phyloP scores from a whole-genome alignment of 1,140 invertebrate genomes.

The Lethrus apterus region DNA sequence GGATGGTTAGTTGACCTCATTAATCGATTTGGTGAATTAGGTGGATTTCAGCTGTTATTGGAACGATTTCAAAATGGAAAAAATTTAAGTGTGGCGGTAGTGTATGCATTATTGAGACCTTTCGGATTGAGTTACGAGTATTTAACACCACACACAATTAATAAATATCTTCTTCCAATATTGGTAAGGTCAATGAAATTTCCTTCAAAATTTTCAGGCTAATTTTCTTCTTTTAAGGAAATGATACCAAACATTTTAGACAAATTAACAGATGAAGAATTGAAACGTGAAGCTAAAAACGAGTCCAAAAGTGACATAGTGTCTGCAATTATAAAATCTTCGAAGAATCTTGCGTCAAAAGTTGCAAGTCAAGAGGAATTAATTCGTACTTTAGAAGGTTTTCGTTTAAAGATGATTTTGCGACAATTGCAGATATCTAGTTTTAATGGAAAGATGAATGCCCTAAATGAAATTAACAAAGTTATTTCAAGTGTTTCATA shows the following conservation, averaged over 20 bases:
- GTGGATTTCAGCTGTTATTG: slow-evolving; percentile 81
- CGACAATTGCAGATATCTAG: slow-evolving; percentile 92
- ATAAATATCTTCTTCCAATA: slow-evolving; percentile 89
- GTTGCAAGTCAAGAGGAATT: slow-evolving; percentile 75
- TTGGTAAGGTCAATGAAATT: slow-evolving; percentile 56
- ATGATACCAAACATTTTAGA: slow-evolving; percentile 86
- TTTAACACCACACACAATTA: slow-evolving; percentile 81
- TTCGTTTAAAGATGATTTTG: slow-evolving; percentile 93
- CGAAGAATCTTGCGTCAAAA: slow-evolving; percentile 78
- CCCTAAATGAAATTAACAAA: slow-evolving; percentile 97
- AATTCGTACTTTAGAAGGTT: slow-evolving; percentile 86
- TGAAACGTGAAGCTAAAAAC: slow-evolving; percentile 94
- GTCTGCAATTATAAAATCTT: slow-evolving; percentile 80
- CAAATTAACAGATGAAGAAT: slow-evolving; percentile 92
- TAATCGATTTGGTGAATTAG: slow-evolving; percentile 84
- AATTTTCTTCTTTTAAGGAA: slow-evolving; percentile 54
- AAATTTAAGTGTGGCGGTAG: slow-evolving; percentile 69
- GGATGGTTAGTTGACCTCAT: slow-evolving; percentile 96
- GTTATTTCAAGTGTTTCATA: slow-evolving; percentile 86
- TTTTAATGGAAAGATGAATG: slow-evolving; percentile 99
- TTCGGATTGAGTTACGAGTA: slow-evolving; percentile 91
- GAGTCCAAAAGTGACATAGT: slow-evolving; percentile 91
- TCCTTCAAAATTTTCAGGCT: background rate
- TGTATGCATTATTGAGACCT: slow-evolving; percentile 78
- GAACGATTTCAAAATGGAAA: slow-evolving; percentile 75